Evolutionary conservation across 2,888 invertebrate genomes (phyloP).

Genomic region (Hylaea fasciaria): DNA sequence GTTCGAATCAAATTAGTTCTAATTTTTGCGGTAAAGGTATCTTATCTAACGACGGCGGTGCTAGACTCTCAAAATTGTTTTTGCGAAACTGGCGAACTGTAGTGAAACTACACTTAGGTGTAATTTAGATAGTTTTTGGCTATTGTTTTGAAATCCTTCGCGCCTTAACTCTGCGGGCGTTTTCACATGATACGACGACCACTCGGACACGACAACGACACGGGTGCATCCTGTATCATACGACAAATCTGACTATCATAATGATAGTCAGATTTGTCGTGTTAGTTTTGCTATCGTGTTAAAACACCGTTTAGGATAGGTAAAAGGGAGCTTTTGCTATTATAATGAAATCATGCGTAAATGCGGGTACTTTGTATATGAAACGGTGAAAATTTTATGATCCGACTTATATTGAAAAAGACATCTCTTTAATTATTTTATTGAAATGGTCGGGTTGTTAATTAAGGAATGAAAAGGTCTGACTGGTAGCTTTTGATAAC

Average conservation of each 20-base stretch:
- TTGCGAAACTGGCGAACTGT: conserved; percentile 58
- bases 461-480: conserved; percentile 37
- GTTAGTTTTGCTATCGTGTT: no score
- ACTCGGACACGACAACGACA: no score
- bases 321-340: neutral
- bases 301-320: neutral
- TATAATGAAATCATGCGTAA: neutral
- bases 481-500: conserved; percentile 55
- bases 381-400: neutral
- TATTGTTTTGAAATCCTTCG: neutral
- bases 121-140: conserved; percentile 25
- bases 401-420: neutral
- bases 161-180: neutral
- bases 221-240: no score
- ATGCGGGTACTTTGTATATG: neutral
- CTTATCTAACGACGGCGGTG: conserved; percentile 55
- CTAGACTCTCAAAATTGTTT: conserved; percentile 55
- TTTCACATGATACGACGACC: no score
- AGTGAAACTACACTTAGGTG: conserved; percentile 63
- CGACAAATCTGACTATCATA: no score
- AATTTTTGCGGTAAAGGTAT: conserved; percentile 2
- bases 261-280: no score
- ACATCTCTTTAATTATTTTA: neutral
- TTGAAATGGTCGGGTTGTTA: neutral
- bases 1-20: neutral